Percentiles rank a stretch among this genome's conserved stretches.
Evolutionary conservation across 23 tunicate genomes (phyloP).

Genomic region (Aplidium turbinatum): DNA sequence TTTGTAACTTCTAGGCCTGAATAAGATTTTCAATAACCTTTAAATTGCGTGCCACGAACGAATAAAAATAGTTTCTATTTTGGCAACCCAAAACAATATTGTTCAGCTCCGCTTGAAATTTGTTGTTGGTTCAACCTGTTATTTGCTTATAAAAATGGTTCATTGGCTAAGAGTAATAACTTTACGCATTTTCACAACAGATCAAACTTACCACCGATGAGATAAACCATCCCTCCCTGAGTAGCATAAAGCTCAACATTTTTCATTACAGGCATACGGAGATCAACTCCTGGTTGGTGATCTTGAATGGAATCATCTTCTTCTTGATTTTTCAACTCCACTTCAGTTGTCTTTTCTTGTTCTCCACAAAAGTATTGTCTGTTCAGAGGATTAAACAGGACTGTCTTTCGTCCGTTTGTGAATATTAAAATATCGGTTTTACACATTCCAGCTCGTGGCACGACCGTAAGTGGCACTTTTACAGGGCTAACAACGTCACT

Average conservation of each 20-base stretch:
- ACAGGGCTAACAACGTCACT: conserved; percentile 18
- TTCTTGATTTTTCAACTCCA: neutral
- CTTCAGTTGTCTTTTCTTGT: neutral
- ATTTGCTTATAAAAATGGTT: neutral
- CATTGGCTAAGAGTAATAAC: neutral
- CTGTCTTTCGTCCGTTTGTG: conserved; percentile 73
- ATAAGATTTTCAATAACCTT: neutral
- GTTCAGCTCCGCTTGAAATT: no score
- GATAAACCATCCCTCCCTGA: conserved; percentile 57
- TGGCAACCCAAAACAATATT: neutral
- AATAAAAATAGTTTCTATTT: neutral
- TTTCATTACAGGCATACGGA: conserved; percentile 64
- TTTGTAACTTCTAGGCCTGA: conserved; percentile 68
- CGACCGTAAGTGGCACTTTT: conserved; percentile 48
- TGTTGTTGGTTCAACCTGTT: neutral
- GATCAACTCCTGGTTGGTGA: conserved; percentile 9
- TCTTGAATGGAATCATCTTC: neutral
- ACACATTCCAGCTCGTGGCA: conserved; percentile 72
- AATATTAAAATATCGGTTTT: conserved; percentile 55
- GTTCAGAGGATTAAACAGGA: conserved; percentile 30
- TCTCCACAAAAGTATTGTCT: conserved; percentile 34
- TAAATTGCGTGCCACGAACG: neutral
- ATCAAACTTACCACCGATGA: conserved; percentile 80
- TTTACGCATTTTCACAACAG: no score
- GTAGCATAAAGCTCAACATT: conserved; percentile 69